A percentile compares a stretch with the other conserved stretches of the same genome.
These are phyloP conservation scores for Porites lobata DNA, from an alignment of 92 coral and sea anemone genomes.

Conservation along the genomic window DNA sequence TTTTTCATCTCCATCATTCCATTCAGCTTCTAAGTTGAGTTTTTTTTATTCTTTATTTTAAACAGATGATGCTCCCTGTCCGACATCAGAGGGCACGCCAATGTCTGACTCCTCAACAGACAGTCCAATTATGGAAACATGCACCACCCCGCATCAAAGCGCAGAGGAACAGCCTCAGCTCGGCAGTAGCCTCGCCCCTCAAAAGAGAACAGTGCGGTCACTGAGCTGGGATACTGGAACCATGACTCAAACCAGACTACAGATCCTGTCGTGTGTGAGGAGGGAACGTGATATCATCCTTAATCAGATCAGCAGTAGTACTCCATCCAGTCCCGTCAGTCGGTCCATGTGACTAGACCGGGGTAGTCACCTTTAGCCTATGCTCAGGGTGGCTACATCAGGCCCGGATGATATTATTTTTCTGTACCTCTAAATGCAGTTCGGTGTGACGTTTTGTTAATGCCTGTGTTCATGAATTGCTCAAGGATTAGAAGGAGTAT, in stretches of 20 bases:
- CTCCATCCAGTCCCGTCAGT: slow-evolving; percentile 43
- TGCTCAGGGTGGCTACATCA: background rate
- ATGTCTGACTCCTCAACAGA: slow-evolving; percentile 30
- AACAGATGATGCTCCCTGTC: slow-evolving; percentile 26
- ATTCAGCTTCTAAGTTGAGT: no score
- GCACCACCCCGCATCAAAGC: background rate
- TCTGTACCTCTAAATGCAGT: no score
- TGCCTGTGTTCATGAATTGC: background rate
- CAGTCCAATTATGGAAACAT: slow-evolving; percentile 17
- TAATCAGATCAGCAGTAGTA: slow-evolving; percentile 29
- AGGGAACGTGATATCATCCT: slow-evolving; percentile 48
- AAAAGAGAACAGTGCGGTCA: slow-evolving; percentile 42
- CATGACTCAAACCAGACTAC: slow-evolving; percentile 50
- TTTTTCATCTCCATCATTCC: no score
- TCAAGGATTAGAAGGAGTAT: background rate
- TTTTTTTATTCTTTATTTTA: background rate
- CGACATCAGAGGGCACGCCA: slow-evolving; percentile 40
- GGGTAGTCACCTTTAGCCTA: background rate
- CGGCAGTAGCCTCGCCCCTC: background rate
- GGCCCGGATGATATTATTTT: no score
- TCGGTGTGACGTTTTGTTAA: no score
- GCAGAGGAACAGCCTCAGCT: background rate
- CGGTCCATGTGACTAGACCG: slow-evolving; percentile 48
- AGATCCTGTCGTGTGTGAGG: slow-evolving; percentile 44
- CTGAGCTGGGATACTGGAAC: slow-evolving; percentile 29